Conservation (phyloP, 2,797 vertebrate genomes). For the Hapalemur alaotrensis region DNA sequence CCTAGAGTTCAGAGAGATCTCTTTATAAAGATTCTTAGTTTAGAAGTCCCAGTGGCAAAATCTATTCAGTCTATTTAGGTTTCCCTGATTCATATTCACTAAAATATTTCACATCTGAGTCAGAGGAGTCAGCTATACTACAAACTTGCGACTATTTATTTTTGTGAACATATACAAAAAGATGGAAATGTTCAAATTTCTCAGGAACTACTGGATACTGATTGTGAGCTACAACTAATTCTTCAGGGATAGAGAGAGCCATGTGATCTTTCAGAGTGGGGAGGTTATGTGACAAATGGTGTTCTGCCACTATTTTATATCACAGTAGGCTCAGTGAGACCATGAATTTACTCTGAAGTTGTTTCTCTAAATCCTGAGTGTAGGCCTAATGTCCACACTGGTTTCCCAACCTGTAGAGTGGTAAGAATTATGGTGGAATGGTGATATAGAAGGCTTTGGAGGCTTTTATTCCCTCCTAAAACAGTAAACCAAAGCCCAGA, state of each 20-base stretch:
- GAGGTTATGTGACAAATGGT: not conserved
- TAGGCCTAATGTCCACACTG: not conserved
- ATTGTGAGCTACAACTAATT: not conserved
- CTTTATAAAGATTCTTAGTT: not conserved
- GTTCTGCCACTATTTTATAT: not conserved
- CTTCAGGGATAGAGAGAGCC: not conserved
- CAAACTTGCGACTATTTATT: not conserved
- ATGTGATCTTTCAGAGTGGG: not conserved
- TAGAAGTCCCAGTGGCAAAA: not conserved
- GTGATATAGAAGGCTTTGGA: not conserved
- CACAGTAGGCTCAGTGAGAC: not conserved
- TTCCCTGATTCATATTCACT: not conserved
- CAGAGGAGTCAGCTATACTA: not conserved
- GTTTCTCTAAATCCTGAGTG: not conserved
- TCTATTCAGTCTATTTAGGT: not conserved
- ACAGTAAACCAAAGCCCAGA: not conserved
- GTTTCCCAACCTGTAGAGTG: not conserved
- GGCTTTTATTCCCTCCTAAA: not conserved
- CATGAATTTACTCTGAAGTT: not conserved
- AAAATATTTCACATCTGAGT: not conserved
- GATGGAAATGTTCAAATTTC: not conserved
- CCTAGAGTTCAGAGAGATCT: not conserved
- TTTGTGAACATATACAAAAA: slow-evolving; percentile 26
- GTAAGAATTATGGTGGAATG: not conserved
- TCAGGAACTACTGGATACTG: not conserved